Base-by-base conservation (phyloP, 2,888 invertebrate genomes). In the Tinea pellionella region DNA sequence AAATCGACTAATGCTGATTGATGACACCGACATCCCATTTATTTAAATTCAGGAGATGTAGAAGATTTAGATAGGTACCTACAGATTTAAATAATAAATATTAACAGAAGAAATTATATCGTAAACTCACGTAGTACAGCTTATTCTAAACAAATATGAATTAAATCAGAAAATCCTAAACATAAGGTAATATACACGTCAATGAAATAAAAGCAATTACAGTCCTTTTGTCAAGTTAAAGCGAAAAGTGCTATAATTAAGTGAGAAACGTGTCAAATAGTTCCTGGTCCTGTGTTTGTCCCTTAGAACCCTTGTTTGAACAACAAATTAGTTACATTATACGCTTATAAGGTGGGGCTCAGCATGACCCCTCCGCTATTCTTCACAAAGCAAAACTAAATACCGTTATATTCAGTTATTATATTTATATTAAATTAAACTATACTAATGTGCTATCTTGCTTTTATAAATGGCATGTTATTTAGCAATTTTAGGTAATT, bases 281-380 rank as follows among this genome's bases (percentile, higher is more conserved):
- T 74, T 73, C 77, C 56, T 56, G 42, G 55, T 59, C 71, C 69
- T 68, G 73, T 81, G 78, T 84, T 84, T 83, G 79, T 77, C 73
- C 77, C 72, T 71, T 70, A 69, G 71, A 72, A 69, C 81, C 79
- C 80, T 72, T 86, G 80, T 86, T 86, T 86, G 84, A 83, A 81
- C 81, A 84, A 82, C 83, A 83, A 85, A 86, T 86, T 86, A 85
- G 82, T 81, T 81, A 72, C 77, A 84, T 86, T 86, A 84, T 79
- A 81, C 82, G 81, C 77, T 78, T 80, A 78, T 80, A 77, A 79
- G 43, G 74, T 69, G 74, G 73, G 71, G 75, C 77, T 37, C 37
- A 30, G 37, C 37, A 37, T 6, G 37, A 74, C 37, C 37, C 37
- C 37, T n/a, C 2, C 11, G 74, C 24, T 19, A 55, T 37, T 37